Evolutionary conservation across 2,113 vertebrate genomes (phyloP).

Genomic region (Pontoporia blainvillei): DNA sequence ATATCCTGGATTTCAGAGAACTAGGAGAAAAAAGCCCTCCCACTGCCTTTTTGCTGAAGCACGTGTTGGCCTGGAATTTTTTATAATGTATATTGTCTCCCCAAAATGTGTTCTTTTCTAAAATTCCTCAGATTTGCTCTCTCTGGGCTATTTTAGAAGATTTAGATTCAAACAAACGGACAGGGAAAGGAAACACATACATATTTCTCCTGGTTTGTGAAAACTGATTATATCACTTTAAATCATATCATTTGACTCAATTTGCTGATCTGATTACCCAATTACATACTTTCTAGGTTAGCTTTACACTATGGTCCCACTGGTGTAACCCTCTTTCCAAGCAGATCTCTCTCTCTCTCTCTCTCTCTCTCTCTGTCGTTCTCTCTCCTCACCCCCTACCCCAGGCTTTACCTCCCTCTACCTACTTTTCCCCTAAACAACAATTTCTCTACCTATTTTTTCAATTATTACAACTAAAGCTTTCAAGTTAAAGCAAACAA

Average conservation of each 20-base stretch:
- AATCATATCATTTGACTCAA: conserved; percentile 13
- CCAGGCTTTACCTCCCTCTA: conserved; percentile 20
- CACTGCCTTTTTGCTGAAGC: neutral
- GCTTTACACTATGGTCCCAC: neutral
- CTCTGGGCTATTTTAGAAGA: neutral
- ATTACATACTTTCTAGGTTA: neutral
- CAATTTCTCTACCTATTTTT: conserved; percentile 69
- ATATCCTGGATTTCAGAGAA: neutral
- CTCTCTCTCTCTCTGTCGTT: no score
- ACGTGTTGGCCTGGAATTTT: neutral
- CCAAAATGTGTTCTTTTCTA: neutral
- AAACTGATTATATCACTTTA: neutral
- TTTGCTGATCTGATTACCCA: conserved; percentile 24
- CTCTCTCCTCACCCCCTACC: neutral
- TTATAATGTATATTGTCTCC: neutral
- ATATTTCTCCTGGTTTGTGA: neutral
- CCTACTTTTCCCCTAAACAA: conserved; percentile 43
- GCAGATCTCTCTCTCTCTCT: neutral
- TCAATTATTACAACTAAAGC: conserved; percentile 73
- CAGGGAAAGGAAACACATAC: neutral
- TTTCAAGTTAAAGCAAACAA: conserved; percentile 71
- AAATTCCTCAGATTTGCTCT: neutral
- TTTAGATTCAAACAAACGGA: neutral
- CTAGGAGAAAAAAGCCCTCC: neutral
- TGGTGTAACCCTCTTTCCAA: neutral